phyloP scores from a whole-genome alignment of 2,797 vertebrate genomes.

The Remorina albescens region DNA sequence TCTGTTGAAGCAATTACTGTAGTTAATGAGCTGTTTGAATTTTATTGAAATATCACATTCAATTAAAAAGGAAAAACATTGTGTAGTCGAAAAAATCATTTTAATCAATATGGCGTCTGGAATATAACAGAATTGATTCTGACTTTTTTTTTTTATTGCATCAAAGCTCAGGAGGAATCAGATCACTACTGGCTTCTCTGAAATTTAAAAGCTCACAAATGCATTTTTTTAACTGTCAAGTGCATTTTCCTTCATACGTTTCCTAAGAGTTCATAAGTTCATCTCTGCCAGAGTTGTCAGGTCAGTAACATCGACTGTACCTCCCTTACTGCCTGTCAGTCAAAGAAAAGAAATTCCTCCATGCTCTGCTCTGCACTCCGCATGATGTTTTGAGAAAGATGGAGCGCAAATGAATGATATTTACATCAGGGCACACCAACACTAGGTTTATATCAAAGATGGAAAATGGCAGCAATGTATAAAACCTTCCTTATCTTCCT shows the following conservation, averaged over 20 bases:
- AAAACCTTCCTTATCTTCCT: slow-evolving; percentile 19
- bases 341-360: slow-evolving; percentile 21
- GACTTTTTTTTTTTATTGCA: background rate
- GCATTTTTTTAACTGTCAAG: slow-evolving; percentile 10
- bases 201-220: slow-evolving; percentile 2
- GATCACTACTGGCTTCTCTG: background rate
- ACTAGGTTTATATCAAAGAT: slow-evolving; percentile 15
- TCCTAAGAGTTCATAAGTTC: slow-evolving; percentile 38
- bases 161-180: background rate
- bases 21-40: slow-evolving; percentile 28
- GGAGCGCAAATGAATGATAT: slow-evolving; percentile 23
- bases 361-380: background rate
- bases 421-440: background rate
- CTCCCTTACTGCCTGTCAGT: slow-evolving; percentile 24
- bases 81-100: slow-evolving; percentile 5
- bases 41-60: background rate
- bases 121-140: slow-evolving; percentile 12
- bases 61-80: background rate
- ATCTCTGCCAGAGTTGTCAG: slow-evolving; percentile 17
- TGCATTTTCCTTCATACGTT: slow-evolving; percentile 27
- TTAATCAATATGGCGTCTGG: slow-evolving; percentile 36
- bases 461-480: slow-evolving; percentile 3
- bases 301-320: slow-evolving; percentile 6
- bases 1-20: slow-evolving; percentile 52
- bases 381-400: slow-evolving; percentile 22